A percentile compares a stretch with the other conserved stretches of the same genome.
phyloP scores from a whole-genome alignment of 2,888 invertebrate species.

The Sarcophaga subvicina region DNA sequence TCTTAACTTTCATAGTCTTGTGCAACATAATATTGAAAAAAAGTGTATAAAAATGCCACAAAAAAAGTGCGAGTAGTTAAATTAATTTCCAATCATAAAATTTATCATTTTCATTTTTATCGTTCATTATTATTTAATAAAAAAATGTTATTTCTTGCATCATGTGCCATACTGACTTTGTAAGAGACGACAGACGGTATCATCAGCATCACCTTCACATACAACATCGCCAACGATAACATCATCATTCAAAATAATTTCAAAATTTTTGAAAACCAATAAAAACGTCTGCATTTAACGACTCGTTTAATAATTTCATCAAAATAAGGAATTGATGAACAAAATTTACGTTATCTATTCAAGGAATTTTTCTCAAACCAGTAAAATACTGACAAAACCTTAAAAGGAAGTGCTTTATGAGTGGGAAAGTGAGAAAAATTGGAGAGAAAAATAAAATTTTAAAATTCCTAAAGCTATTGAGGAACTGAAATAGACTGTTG shows the following conservation, averaged over 20 bases:
- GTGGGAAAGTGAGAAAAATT: conserved; percentile 5
- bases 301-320: conserved; percentile 49
- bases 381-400: conserved; percentile 13
- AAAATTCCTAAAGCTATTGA: background rate
- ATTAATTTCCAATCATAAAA: conserved; percentile 24
- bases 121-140: conserved; percentile 13
- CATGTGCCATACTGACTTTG: background rate
- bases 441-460: background rate
- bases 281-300: conserved; percentile 54
- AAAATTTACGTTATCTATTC: conserved; percentile 27
- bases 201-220: background rate
- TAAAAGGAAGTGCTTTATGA: background rate
- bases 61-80: background rate
- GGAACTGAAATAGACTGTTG: background rate
- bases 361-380: background rate
- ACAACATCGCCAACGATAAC: background rate
- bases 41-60: background rate
- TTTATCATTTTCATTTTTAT: background rate
- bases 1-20: no score
- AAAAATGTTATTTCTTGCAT: background rate
- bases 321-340: conserved; percentile 23
- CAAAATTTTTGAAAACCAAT: conserved; percentile 52
- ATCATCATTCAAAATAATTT: conserved; percentile 38
- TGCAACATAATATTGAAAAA: no score
- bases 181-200: background rate